phyloP scores from a whole-genome alignment of 2,888 invertebrate genomes.

The Euclidia mi region DNA sequence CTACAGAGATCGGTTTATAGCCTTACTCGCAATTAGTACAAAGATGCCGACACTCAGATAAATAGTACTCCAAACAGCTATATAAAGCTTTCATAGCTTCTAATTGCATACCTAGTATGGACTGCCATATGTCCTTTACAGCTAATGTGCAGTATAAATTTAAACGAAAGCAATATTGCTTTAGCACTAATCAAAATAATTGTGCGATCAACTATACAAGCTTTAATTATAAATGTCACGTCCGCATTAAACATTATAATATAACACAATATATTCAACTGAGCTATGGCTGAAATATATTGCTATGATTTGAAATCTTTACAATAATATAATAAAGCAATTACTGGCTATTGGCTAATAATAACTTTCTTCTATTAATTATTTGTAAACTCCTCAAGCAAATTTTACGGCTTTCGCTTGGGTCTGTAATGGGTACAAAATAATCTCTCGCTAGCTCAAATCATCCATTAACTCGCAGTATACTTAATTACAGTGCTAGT shows the following conservation, averaged over 20 bases:
- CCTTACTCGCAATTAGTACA: conserved; percentile 75
- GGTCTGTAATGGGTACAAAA: conserved; percentile 43
- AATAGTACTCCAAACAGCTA: conserved; percentile 64
- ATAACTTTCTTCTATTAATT: conserved; percentile 15
- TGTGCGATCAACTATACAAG: too few species aligned
- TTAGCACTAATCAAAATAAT: conserved; percentile 6
- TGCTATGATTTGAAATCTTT: too few species aligned
- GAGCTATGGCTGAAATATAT: too few species aligned
- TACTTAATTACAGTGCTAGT: conserved; percentile 85
- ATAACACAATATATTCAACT: too few species aligned
- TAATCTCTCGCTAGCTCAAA: conserved; percentile 69
- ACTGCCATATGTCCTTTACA: conserved; percentile 17
- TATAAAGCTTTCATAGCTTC: conserved; percentile 76
- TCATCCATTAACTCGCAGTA: conserved; percentile 80
- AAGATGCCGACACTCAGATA: conserved; percentile 77
- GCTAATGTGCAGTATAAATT: conserved; percentile 17
- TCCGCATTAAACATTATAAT: too few species aligned
- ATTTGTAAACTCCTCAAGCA: conserved; percentile 21
- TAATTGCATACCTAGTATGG: conserved; percentile 75
- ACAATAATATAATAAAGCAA: not conserved
- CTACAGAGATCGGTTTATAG: conserved; percentile 68
- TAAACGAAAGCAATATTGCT: conserved; percentile 23
- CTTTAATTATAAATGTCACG: too few species aligned
- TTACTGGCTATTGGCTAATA: not conserved
- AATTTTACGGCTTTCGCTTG: conserved; percentile 36